Base-by-base conservation (phyloP, 2,797 vertebrate genomes). In the Furcifer pardalis region DNA sequence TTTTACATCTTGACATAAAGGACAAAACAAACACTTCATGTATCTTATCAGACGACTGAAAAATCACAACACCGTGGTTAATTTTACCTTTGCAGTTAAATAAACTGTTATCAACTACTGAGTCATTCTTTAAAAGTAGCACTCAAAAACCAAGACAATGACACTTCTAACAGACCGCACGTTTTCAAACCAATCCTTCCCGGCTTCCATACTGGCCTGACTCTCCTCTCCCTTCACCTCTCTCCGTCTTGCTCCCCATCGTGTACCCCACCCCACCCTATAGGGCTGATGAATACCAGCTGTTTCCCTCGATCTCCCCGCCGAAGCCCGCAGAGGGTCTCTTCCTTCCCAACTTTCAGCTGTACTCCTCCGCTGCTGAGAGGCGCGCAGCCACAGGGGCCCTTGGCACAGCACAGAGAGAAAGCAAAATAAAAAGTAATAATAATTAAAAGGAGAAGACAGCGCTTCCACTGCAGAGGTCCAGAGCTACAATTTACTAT, bases 401-500 rank as follows among this genome's bases (percentile, higher is more conserved):
- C 87, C 92, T 90, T 63, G 75, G 46, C 30, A 84, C 42, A 23
- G 46, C 30, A 84, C 42, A 23, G n/a, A n/a, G 32, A 60, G 44
- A 83, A 87, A 74, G 85, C 78, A 69, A 77, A 69, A 76, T 52
- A 30, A 56, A 25, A 42, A 44, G 52, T n/a, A 68, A 79, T 78
- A 80, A 77, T 86, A 76, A 62, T 32, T 5, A 56, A 37, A 52
- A 40, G 79, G 49, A 81, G 79, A 69, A 80, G 80, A 81, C 76
- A 78, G 87, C 4, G 78, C 85, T 90, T 93, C 86, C 92, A 90
- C 92, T 89, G 94, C 95, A 93, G 94, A 90, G 93, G 94, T 90
- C 91, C 92, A 90, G 92, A 89, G 87, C 93, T 90, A 91, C 84
- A 91, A 90, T 93, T 86, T 90, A 86, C 91, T 93, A 91, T 79